Conservation (phyloP, 92 coral and sea anemone species). For the Phenganax subtilis region DNA sequence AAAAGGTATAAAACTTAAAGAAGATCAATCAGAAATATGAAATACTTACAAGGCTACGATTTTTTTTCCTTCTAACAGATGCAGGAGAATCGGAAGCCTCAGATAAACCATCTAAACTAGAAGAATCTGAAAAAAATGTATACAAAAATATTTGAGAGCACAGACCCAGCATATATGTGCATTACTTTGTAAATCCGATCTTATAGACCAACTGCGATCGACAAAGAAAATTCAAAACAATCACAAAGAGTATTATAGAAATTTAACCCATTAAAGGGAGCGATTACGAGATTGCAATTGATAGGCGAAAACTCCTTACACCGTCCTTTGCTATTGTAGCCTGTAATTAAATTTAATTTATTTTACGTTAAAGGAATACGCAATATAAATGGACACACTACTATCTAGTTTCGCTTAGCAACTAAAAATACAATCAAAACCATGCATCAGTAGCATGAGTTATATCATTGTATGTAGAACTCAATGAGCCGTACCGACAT, state of each 20-base stretch:
- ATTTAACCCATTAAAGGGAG: not conserved
- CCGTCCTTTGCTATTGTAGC: no score
- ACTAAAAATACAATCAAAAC: not conserved
- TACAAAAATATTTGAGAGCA: not conserved
- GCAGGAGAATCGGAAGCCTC: constrained; percentile 39
- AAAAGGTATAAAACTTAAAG: not conserved
- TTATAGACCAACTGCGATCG: no score
- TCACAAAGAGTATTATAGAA: not conserved
- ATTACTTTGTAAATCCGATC: not conserved
- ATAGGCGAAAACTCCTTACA: no score
- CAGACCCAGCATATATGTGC: not conserved
- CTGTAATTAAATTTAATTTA: no score
- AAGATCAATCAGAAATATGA: not conserved
- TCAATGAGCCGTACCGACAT: constrained; percentile 26
- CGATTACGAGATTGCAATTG: no score
- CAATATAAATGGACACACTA: no score
- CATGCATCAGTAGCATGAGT: not conserved
- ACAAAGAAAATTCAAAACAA: no score
- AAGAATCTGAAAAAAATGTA: constrained; percentile 20
- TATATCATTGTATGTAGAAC: not conserved
- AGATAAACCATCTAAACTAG: constrained; percentile 34
- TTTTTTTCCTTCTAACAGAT: constrained; percentile 20
- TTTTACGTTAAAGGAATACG: no score
- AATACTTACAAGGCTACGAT: constrained; percentile 29
- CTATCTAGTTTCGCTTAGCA: no score